These are phyloP conservation scores for Amia ocellicauda DNA, from an alignment of 2,113 vertebrate species.

Conservation along the genomic window DNA sequence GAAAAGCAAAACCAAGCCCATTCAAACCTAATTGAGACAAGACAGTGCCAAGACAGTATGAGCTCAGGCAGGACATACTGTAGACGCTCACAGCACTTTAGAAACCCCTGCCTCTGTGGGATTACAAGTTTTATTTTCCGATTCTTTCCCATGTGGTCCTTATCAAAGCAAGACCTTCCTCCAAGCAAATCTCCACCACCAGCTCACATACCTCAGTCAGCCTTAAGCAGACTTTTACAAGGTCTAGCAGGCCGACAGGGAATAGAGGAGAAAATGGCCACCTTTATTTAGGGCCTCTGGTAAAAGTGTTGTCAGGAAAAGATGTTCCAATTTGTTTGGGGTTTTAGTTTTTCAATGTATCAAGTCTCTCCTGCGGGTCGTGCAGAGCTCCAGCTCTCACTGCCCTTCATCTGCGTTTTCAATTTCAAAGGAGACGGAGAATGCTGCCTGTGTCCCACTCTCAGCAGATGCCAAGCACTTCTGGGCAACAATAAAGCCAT, in stretches of 20 bases:
- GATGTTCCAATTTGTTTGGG: constrained; percentile 15
- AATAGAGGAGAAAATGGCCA: constrained; percentile 20
- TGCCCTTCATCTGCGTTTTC: not conserved
- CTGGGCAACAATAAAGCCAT: not conserved
- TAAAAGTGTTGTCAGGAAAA: constrained; percentile 9
- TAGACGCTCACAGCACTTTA: too few species aligned
- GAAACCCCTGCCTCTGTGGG: too few species aligned
- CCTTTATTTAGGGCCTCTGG: constrained; percentile 24
- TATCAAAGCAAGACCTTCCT: constrained; percentile 20
- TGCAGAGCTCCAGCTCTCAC: not conserved
- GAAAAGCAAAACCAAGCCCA: too few species aligned
- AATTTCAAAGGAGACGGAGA: not conserved
- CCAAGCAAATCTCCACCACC: constrained; percentile 24
- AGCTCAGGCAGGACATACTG: too few species aligned
- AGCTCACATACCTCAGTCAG: constrained; percentile 17
- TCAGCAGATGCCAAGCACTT: not conserved
- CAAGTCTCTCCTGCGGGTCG: too few species aligned
- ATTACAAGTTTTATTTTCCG: too few species aligned
- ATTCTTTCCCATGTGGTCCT: constrained; percentile 24
- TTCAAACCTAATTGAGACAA: too few species aligned
- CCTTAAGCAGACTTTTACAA: constrained; percentile 16
- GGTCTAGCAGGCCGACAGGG: constrained; percentile 21
- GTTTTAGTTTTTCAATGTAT: too few species aligned
- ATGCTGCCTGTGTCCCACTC: not conserved
- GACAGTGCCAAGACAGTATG: too few species aligned